Percentiles rank a stretch among this genome's conserved stretches.
Evolutionary conservation across 1,140 invertebrate genomes (phyloP).

Genomic region (Monomorium pharaonis): DNA sequence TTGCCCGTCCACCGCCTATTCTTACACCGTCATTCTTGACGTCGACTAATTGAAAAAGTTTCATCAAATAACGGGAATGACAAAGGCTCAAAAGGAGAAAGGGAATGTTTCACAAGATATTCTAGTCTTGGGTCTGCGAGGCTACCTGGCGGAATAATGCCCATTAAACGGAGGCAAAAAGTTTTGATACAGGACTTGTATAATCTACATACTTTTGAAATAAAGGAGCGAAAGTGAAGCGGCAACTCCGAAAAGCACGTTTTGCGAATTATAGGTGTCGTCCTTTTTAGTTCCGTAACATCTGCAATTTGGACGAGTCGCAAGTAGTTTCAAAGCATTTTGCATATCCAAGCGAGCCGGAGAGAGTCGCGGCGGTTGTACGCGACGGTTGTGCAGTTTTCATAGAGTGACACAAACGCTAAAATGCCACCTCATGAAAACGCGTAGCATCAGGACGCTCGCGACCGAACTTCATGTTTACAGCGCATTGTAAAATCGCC

Average conservation of each 20-base stretch:
- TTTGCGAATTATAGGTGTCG: neutral
- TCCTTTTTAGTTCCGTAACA: neutral
- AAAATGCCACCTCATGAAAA: conserved; percentile 8
- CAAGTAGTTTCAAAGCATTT: neutral
- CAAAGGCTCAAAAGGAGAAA: neutral
- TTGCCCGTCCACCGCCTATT: conserved; percentile 7
- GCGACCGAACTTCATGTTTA: conserved; percentile 15
- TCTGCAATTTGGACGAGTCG: conserved; percentile 20
- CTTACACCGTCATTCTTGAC: neutral
- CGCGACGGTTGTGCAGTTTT: neutral
- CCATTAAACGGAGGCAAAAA: neutral
- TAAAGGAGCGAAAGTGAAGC: neutral
- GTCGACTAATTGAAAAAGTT: conserved; percentile 77
- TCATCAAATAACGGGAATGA: conserved; percentile 37
- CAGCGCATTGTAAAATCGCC: conserved; percentile 17
- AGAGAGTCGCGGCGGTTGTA: neutral
- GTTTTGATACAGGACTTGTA: neutral
- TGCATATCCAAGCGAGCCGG: neutral
- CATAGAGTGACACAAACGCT: neutral
- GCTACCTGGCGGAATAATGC: neutral
- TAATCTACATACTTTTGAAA: neutral
- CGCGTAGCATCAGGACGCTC: neutral
- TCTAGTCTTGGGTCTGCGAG: neutral
- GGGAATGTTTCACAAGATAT: conserved; percentile 24
- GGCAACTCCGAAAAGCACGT: neutral